Evolutionary conservation across 2,797 vertebrate species (phyloP).

Genomic region (Muscicapa striata): DNA sequence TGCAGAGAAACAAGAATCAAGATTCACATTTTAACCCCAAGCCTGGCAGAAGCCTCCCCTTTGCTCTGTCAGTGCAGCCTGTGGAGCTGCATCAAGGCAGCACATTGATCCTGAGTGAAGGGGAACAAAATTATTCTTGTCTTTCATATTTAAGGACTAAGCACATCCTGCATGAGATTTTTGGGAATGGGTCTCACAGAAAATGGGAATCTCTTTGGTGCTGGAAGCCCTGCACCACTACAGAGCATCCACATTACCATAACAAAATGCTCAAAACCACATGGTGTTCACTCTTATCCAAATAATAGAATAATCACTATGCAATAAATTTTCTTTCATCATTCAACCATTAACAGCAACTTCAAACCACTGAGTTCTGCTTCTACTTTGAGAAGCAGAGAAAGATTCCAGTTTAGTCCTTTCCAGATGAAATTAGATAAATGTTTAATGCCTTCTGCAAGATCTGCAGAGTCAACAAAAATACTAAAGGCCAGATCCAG

Average conservation of each 20-base stretch:
- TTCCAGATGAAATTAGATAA: constrained; percentile 24
- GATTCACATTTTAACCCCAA: background rate
- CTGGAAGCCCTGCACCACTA: background rate
- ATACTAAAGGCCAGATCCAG: background rate
- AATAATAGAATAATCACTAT: background rate
- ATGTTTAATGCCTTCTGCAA: constrained; percentile 25
- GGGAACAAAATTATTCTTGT: background rate
- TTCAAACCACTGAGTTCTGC: background rate
- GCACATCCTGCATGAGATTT: background rate
- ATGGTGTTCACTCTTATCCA: background rate
- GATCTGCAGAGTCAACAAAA: constrained; percentile 55
- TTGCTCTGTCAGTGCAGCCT: background rate
- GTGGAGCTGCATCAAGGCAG: background rate
- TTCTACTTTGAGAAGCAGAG: background rate
- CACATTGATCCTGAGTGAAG: background rate
- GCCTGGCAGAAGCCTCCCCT: background rate
- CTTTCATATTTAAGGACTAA: background rate
- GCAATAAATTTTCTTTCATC: background rate
- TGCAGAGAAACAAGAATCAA: background rate
- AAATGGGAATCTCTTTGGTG: background rate
- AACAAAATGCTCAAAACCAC: background rate
- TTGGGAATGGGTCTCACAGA: background rate
- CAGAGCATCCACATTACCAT: background rate
- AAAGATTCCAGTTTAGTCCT: background rate
- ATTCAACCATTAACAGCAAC: background rate